Evolutionary conservation across 2,888 invertebrate genomes (phyloP), one percentile per base, ranked within the genome.

Genomic region (Athalia cordata): DNA sequence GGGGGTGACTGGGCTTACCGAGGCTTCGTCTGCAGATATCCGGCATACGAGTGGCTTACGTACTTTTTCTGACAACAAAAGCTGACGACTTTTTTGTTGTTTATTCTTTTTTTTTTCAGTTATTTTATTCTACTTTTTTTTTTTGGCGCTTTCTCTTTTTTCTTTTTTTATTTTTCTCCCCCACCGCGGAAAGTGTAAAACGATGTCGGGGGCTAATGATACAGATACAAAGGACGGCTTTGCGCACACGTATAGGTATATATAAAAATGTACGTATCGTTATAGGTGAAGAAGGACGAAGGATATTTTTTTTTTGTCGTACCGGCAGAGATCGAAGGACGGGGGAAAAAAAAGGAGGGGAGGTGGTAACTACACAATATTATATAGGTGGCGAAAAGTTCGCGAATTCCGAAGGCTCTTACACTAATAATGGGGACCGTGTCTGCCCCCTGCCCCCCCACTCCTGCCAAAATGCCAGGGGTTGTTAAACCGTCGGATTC

Each of bases 151-250:
- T 29, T 29, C 29, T n/a, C 29, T 29, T 29, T 29, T 29, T 29
- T 2, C 29, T 29, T 29, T 29, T 29, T 29, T 29, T 29, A 2
- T 29, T 29, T 29, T 29, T 29, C 29, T 1, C 29, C 29, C 29
- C 29, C 29, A 29, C 68, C 55, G 43, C 68, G 52, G 68, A 68
- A 68, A 68, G 68, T 68, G 68, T 68, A 55, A 68, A 68, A 68
- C 68, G 68, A 68, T 68, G 68, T 68, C 68, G 68, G 13, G 55
- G 68, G 68, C 68, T 68, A 68, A 68, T 68, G 68, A 68, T 47
- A 29, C 55, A 50, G 43, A 68, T 68, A 49, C 29, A 67, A 50
- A 50, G 50, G n/a, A 15, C 67, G 49, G 67, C 67, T 50, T 15
- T 49, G 13, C 50, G 67, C n/a, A n/a, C 9, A 29, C n/a, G 6